Evolutionary conservation across 2,888 invertebrate species (phyloP).

Genomic region (Biston stratarius): DNA sequence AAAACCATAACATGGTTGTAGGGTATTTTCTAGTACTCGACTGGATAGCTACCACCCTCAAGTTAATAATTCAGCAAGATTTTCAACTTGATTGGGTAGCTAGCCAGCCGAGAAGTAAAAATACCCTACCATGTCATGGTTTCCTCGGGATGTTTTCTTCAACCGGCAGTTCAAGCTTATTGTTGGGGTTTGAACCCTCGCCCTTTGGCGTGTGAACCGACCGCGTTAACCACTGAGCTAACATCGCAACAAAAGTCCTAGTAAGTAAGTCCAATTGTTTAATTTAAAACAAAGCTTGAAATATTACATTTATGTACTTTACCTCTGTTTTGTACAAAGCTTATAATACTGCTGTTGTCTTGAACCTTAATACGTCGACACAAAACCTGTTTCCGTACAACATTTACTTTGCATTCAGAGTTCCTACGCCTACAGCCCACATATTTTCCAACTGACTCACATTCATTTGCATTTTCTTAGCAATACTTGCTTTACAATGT

Average conservation of each 20-base stretch:
- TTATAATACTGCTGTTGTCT: neutral
- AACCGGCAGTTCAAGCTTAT: no score
- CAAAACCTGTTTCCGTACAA: slow-evolving; percentile 14
- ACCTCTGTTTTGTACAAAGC: neutral
- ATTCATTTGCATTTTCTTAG: slow-evolving; percentile 32
- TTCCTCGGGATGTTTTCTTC: no score
- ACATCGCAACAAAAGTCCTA: neutral
- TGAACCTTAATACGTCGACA: slow-evolving; percentile 1
- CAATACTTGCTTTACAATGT: slow-evolving; percentile 11
- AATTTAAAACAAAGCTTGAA: slow-evolving; percentile 3
- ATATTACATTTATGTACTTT: neutral
- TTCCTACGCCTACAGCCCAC: slow-evolving; percentile 25
- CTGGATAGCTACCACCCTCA: no score
- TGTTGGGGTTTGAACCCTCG: no score
- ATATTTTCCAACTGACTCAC: slow-evolving; percentile 33
- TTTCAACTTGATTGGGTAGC: no score
- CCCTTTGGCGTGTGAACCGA: no score
- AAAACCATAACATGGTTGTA: no score
- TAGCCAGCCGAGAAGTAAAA: no score
- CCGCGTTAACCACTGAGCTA: no score
- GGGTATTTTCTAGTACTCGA: no score
- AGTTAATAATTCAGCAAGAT: no score
- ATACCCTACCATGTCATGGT: no score
- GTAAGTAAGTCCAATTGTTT: neutral
- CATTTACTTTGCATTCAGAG: slow-evolving; percentile 5